Evolutionary conservation across 2,888 invertebrate species (phyloP), one percentile per base, ranked within the genome.

Genomic region (Oscheius myriophilus): DNA sequence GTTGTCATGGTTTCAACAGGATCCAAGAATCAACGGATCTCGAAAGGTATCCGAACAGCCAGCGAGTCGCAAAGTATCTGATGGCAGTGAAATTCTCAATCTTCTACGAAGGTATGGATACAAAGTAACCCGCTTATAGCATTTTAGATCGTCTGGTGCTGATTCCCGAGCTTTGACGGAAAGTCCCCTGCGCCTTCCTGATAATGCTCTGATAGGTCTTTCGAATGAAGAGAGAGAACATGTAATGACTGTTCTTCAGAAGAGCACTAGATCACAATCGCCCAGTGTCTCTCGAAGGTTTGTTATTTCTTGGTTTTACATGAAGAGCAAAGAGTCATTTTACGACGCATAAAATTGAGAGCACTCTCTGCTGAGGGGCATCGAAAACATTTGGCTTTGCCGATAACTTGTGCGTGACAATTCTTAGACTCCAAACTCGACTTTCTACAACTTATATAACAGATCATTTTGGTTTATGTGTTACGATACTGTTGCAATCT

Each of bases 151-250:
- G 1, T 73, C 73, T 49, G 74, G 77, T 16, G 77, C 70, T 1
- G 77, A 77, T 41, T 73, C 77, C 0, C 61, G 74, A 26, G 69
- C 69, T 18, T 73, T 72, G 1, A 72, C 61, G 18, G 76, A 77
- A 18, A 57, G 67, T 26, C 69, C 73, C 18, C 26, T 61, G 61
- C 68, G 69, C 6, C 61, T 85, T 11, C 85, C 85, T 0, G 79
- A 80, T 18, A 67, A 79, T 43, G 85, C 83, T 1, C 66, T 85
- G 18, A 69, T 72, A 41, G 84, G 82, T n/a, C 66, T 85, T 21
- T 75, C 76, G 12, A 75, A 75, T n/a, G 69, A 74, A 14, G 85
- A 85, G 67, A 76, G 71, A 49, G 75, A 78, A 39, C 85, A 85
- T 55, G 80, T 85, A 12, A 72, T 76, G 68, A 61, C 67, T 33